Conservation (phyloP, 2,888 invertebrate genomes). For the Reticulitermes lucifugus region DNA sequence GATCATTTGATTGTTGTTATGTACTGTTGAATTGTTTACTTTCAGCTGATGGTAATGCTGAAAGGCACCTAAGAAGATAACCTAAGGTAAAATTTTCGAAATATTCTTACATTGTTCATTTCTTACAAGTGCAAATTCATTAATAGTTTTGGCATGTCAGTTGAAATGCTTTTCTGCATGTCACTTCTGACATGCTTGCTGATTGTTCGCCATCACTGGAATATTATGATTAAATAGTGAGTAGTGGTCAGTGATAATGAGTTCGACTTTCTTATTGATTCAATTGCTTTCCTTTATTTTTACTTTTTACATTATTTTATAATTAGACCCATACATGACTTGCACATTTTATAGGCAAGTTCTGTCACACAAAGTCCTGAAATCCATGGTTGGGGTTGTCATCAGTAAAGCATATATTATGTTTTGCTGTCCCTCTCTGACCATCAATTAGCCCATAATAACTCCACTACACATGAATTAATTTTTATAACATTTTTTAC, state of each 20-base stretch:
- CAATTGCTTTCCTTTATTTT: neutral
- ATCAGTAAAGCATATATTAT: too few species aligned
- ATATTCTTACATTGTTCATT: conserved; percentile 8
- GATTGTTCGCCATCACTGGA: conserved; percentile 35
- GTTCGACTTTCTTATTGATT: neutral
- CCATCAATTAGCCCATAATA: too few species aligned
- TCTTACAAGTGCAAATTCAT: neutral
- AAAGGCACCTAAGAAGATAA: conserved; percentile 22
- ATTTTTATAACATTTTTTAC: too few species aligned
- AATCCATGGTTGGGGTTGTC: too few species aligned
- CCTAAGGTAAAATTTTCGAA: conserved; percentile 20
- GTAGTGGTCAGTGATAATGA: neutral
- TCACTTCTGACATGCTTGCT: conserved; percentile 18
- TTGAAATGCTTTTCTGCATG: conserved; percentile 13
- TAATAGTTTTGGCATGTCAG: conserved; percentile 17
- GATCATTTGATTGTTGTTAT: conserved; percentile 4
- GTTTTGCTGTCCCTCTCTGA: too few species aligned
- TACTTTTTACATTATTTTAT: neutral
- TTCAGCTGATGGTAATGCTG: conserved; percentile 31
- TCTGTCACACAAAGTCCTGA: too few species aligned
- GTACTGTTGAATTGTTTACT: conserved; percentile 33
- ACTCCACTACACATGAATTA: too few species aligned
- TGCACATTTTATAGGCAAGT: neutral
- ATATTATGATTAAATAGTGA: neutral
- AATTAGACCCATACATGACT: neutral